Percentiles rank a stretch among this genome's conserved stretches.
phyloP scores from a whole-genome alignment of 2,113 vertebrate genomes.

The Pterocles burchelli region DNA sequence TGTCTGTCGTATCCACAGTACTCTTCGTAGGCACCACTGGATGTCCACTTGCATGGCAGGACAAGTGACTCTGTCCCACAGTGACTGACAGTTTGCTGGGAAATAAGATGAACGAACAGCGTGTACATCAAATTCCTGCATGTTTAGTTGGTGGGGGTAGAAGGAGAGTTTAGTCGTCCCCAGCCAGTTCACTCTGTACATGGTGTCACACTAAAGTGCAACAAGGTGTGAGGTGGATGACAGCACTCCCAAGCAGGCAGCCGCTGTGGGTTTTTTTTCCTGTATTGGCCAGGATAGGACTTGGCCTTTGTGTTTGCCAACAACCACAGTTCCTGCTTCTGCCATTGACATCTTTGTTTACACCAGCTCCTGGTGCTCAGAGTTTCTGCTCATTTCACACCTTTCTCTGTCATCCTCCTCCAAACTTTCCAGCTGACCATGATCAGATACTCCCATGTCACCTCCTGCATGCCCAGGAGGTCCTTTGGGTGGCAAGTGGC shows the following conservation, averaged over 20 bases:
- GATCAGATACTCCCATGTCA: fast-evolving
- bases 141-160: neutral
- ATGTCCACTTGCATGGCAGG: neutral
- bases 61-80: neutral
- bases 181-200: neutral
- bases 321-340: neutral
- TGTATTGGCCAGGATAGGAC: neutral
- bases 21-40: neutral
- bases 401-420: neutral
- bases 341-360: neutral
- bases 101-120: neutral
- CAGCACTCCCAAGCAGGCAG: neutral
- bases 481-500: neutral
- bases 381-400: neutral
- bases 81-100: neutral
- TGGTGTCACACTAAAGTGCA: neutral
- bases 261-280: neutral
- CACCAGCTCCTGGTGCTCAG: fast-evolving
- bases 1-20: no score
- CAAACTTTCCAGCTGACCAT: neutral
- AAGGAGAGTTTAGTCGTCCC: neutral
- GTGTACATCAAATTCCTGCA: neutral
- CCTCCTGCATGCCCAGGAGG: neutral
- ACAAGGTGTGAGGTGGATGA: neutral
- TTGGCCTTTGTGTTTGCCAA: neutral